Percentiles rank a stretch among this genome's conserved stretches.
phyloP scores from a whole-genome alignment of 2,113 vertebrate genomes.

The Mola mola region DNA sequence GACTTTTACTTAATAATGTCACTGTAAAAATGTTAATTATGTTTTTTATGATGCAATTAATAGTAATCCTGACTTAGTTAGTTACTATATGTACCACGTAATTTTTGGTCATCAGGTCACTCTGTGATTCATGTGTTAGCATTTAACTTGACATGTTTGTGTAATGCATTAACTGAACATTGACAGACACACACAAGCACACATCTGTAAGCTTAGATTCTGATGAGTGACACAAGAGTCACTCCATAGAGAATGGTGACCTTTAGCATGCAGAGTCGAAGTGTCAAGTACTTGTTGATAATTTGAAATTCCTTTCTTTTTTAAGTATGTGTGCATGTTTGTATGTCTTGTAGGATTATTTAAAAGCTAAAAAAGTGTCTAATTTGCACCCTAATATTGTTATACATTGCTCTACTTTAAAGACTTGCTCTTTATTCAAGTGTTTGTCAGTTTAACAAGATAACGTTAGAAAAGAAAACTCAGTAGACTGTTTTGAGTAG shows the following conservation, averaged over 20 bases:
- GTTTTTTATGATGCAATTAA: too few species aligned
- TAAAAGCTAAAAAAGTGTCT: background rate
- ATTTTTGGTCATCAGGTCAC: conserved; percentile 26
- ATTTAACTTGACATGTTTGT: conserved; percentile 10
- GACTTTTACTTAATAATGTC: too few species aligned
- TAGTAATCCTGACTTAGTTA: too few species aligned
- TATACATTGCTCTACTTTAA: background rate
- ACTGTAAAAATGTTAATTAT: too few species aligned
- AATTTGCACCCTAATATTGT: background rate
- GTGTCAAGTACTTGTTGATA: conserved; percentile 66
- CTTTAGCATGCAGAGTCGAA: conserved; percentile 33
- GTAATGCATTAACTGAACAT: background rate
- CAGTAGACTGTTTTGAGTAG: background rate
- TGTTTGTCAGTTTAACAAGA: too few species aligned
- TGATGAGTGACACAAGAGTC: conserved; percentile 15
- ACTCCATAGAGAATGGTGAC: conserved; percentile 37
- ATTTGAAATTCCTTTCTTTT: conserved; percentile 70
- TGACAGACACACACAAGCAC: background rate
- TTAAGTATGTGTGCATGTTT: conserved; percentile 19
- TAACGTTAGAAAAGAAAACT: background rate
- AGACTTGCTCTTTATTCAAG: background rate
- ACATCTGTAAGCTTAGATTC: conserved; percentile 33
- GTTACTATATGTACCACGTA: too few species aligned
- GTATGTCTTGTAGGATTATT: background rate
- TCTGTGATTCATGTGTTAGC: conserved; percentile 10